Evolutionary conservation across 2,797 vertebrate genomes (phyloP).

Genomic region (Chaetophractus vellerosus): DNA sequence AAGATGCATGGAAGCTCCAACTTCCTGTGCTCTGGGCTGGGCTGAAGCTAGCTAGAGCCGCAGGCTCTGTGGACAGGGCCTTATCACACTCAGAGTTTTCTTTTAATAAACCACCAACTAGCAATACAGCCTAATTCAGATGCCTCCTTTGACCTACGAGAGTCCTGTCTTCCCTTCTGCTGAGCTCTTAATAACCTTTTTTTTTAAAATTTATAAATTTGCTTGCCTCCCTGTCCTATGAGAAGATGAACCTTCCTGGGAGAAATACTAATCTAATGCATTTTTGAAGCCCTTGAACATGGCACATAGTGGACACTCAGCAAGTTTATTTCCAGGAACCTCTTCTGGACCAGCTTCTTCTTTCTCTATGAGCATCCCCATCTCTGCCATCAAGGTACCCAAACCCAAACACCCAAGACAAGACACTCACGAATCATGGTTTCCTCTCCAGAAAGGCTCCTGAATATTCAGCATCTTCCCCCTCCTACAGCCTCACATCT

Average conservation of each 20-base stretch:
- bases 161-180: background rate
- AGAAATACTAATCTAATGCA: background rate
- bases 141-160: fast-evolving
- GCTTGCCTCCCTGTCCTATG: background rate
- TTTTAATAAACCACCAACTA: background rate
- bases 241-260: background rate
- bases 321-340: background rate
- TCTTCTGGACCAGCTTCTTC: background rate
- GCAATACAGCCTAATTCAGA: background rate
- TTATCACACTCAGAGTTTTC: background rate
- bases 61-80: background rate
- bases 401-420: background rate
- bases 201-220: background rate
- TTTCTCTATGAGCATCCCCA: background rate
- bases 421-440: fast-evolving
- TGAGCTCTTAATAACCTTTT: background rate
- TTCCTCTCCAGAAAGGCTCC: background rate
- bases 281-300: background rate
- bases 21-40: background rate
- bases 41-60: background rate
- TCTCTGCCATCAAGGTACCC: background rate
- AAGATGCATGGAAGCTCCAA: background rate
- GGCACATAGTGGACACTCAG: background rate
- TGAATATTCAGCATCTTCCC: conserved; percentile 42
- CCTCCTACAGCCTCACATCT: background rate